Base-by-base conservation (phyloP, 2,797 vertebrate genomes). In the Helarctos malayanus region DNA sequence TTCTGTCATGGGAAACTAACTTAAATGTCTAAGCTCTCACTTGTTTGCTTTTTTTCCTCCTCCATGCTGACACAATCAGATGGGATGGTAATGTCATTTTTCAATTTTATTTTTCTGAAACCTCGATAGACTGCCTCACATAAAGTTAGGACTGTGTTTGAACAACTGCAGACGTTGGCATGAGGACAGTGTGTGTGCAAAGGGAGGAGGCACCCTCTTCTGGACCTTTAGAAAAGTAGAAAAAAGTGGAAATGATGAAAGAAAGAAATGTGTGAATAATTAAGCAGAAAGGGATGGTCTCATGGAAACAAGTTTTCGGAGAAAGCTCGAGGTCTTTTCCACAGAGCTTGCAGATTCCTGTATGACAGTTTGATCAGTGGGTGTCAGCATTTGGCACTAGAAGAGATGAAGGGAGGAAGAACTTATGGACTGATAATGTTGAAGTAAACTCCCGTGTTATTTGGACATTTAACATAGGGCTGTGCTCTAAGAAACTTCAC, bases 21-120 rank as follows among this genome's bases (percentile, higher is more conserved):
- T 47, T 65, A 73, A 93, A 88, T 96, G 47, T 69, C 35, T 82
- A 1, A 95, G 69, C 86, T 95, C 93, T 99, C 98, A 99, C 96
- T 96, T 92, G 97, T 78, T 98, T 98, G 61, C 82, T 86, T 96
- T 96, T 89, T 96, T 94, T 89, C 86, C 98, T 54, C 97, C 97
- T 98, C 98, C 98, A 98, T 98, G 99, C 99, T 98, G 97, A 98
- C 99, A 97, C 96, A 93, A 98, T 98, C 99, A 99, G 99, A 99
- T 99, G 96, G 99, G 99, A 99, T 99, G 99, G 99, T 99, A 99
- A 99, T 98, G 88, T 97, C 76, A 75, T 73, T 96, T 94, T 98
- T 97, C 79, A 38, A 15, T 96, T 85, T 97, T 94, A 75, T 45
- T 98, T 98, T 96, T 90, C 84, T 80, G 47, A 94, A 69, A 69